phyloP scores from a whole-genome alignment of 2,888 invertebrate genomes.

The Leptopilina drosophilae region DNA sequence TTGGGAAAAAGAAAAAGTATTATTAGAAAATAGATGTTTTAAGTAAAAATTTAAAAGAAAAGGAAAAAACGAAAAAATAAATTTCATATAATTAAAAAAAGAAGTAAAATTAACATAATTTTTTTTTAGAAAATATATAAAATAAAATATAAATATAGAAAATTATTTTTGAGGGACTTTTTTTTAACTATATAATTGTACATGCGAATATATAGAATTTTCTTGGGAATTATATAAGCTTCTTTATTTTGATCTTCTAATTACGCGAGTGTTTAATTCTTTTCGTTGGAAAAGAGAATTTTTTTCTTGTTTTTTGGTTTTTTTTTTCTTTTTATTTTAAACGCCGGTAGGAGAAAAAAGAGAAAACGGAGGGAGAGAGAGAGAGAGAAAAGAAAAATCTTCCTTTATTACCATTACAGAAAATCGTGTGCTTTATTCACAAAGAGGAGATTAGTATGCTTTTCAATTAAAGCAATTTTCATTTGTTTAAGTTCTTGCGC shows the following conservation, averaged over 20 bases:
- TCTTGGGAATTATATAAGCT: background rate
- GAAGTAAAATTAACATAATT: no score
- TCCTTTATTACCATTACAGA: constrained; percentile 2
- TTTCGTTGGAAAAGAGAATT: constrained; percentile 8
- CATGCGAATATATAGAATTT: no score
- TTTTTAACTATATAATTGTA: no score
- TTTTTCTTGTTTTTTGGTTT: background rate
- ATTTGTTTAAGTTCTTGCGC: background rate
- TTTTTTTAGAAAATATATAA: no score
- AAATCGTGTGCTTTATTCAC: background rate
- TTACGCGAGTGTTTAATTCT: constrained; percentile 16
- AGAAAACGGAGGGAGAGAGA: background rate
- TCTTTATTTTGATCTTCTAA: constrained; percentile 17
- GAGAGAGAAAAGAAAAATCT: background rate
- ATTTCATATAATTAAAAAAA: no score
- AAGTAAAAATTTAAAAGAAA: no score
- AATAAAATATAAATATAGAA: no score
- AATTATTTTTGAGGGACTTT: no score
- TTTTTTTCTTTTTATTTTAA: background rate
- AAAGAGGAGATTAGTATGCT: constrained; percentile 13
- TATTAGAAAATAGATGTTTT: no score
- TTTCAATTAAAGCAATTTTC: constrained; percentile 28
- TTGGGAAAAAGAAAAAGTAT: no score
- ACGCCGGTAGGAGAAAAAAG: background rate
- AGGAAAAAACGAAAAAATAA: no score